Conservation (phyloP, 53 echinoderm and acorn worm species). For the Luidia sarsii region DNA sequence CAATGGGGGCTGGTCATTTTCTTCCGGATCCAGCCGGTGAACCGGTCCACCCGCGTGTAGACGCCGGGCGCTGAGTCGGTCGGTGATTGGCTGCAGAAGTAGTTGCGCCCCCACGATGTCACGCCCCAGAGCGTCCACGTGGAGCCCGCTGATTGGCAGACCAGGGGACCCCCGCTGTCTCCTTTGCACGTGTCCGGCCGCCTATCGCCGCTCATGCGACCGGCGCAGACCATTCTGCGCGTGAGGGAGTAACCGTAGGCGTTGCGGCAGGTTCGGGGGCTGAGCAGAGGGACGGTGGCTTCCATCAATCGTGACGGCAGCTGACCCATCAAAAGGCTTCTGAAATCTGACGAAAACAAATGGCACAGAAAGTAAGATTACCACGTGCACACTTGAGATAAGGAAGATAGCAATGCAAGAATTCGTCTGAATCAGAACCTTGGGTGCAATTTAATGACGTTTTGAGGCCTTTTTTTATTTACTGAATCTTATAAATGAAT, state of each 20-base stretch:
- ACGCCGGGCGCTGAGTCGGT: slow-evolving; percentile 69
- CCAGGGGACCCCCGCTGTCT: slow-evolving; percentile 95
- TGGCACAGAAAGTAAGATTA: neutral
- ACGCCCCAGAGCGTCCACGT: slow-evolving; percentile 86
- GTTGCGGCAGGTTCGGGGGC: slow-evolving; percentile 59
- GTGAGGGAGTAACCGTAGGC: slow-evolving; percentile 61
- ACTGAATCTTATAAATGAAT: no score
- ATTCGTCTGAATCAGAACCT: no score
- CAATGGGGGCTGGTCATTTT: slow-evolving; percentile 48
- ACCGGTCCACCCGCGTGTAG: slow-evolving; percentile 84
- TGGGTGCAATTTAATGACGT: no score
- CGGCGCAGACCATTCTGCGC: slow-evolving; percentile 85
- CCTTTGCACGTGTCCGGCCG: slow-evolving; percentile 89
- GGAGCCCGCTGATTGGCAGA: slow-evolving; percentile 55
- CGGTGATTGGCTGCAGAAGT: slow-evolving; percentile 69
- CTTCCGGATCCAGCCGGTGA: slow-evolving; percentile 79
- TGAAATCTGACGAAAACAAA: slow-evolving; percentile 8
- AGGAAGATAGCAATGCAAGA: no score
- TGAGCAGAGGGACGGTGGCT: slow-evolving; percentile 75
- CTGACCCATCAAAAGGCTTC: neutral
- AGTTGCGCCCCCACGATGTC: slow-evolving; percentile 90
- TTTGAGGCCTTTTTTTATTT: no score
- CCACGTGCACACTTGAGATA: no score
- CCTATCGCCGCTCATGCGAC: slow-evolving; percentile 35
- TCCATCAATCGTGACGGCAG: slow-evolving; percentile 58